phyloP scores from a whole-genome alignment of 2,113 vertebrate species.

The Ceyx cyanopectus region DNA sequence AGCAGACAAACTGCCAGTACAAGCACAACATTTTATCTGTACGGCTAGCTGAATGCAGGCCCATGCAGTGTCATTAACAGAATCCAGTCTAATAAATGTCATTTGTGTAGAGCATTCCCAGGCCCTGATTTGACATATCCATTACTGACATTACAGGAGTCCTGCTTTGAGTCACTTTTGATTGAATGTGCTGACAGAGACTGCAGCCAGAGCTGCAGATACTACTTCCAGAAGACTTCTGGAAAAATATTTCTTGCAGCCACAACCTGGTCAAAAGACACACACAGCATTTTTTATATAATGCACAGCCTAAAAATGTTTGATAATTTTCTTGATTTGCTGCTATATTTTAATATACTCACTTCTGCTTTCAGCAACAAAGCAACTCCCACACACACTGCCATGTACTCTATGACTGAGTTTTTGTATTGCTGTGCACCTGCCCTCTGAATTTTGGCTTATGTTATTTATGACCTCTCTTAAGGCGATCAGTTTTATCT shows the following conservation, averaged over 20 bases:
- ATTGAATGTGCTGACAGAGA: background rate
- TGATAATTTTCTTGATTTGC: background rate
- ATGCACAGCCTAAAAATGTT: background rate
- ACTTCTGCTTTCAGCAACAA: background rate
- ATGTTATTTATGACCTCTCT: background rate
- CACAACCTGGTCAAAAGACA: background rate
- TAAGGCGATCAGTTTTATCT: background rate
- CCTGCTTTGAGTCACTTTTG: background rate
- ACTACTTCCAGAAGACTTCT: background rate
- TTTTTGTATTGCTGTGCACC: background rate
- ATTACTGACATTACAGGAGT: background rate
- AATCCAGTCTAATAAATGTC: background rate
- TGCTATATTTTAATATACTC: background rate
- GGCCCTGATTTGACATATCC: background rate
- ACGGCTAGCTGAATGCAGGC: background rate
- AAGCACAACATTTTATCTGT: background rate
- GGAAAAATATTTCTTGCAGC: background rate
- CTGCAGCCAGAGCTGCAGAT: background rate
- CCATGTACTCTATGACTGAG: background rate
- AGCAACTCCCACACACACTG: background rate
- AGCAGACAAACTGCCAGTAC: background rate
- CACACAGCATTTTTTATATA: background rate
- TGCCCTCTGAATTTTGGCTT: background rate
- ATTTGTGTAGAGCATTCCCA: background rate
- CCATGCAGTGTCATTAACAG: background rate